A percentile compares a stretch with the other conserved stretches of the same genome.
Conservation (phyloP, 2,888 invertebrate species). For the Agrilus cyanescens region DNA sequence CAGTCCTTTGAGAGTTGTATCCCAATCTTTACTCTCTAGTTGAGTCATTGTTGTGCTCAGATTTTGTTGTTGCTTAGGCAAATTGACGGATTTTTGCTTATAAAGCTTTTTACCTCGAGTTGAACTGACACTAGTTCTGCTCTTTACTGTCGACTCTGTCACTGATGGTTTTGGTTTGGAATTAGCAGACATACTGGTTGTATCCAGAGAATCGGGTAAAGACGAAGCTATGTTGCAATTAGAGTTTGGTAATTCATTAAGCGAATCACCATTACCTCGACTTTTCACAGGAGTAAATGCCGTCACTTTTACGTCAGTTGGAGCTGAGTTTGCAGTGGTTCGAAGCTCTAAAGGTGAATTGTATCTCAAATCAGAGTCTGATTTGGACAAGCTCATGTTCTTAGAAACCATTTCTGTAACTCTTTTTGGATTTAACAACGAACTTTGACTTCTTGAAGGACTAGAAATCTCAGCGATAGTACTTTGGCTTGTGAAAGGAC, state of each 20-base stretch:
- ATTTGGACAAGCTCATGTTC: not conserved
- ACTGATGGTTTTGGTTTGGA: not conserved
- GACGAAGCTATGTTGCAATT: not conserved
- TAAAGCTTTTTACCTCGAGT: slow-evolving; percentile 17
- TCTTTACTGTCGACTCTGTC: slow-evolving; percentile 22
- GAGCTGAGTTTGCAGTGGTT: too few species aligned
- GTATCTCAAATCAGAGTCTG: not conserved
- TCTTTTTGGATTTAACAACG: too few species aligned
- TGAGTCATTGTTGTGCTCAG: slow-evolving; percentile 50
- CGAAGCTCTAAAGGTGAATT: too few species aligned
- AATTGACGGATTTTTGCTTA: slow-evolving; percentile 36
- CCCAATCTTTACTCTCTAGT: slow-evolving; percentile 69
- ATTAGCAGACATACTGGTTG: not conserved
- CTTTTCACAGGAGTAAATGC: too few species aligned
- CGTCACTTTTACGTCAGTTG: too few species aligned
- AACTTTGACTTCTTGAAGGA: too few species aligned
- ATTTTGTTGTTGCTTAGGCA: slow-evolving; percentile 51
- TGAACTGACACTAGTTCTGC: slow-evolving; percentile 9
- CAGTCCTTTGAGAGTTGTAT: slow-evolving; percentile 62
- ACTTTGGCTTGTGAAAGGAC: too few species aligned
- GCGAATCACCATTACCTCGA: too few species aligned
- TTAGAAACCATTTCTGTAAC: too few species aligned
- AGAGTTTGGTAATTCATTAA: too few species aligned
- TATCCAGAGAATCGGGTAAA: slow-evolving; percentile 1
- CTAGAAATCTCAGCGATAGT: too few species aligned